These are phyloP conservation scores for Diadumene lineata DNA, from an alignment of 92 coral and sea anemone genomes.

Conservation along the genomic window DNA sequence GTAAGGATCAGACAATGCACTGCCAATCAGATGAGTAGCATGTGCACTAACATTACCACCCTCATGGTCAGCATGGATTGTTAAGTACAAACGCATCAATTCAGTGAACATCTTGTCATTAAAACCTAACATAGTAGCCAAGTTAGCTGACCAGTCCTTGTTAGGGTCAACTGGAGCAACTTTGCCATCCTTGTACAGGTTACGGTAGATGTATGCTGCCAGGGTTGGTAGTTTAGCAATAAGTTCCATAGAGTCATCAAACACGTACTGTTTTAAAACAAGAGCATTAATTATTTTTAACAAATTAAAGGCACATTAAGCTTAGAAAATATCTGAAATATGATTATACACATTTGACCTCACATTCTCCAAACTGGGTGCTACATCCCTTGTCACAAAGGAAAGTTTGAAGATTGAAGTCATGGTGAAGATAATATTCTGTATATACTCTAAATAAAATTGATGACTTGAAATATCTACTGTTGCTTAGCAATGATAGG, in stretches of 20 bases:
- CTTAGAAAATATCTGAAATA: too few species aligned
- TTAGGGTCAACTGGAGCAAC: slow-evolving; percentile 94
- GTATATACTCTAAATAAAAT: too few species aligned
- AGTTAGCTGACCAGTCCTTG: slow-evolving; percentile 92
- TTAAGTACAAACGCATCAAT: slow-evolving; percentile 86
- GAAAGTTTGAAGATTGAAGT: too few species aligned
- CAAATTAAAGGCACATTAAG: too few species aligned
- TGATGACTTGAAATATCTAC: too few species aligned
- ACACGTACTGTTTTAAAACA: slow-evolving; percentile 48
- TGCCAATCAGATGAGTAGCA: slow-evolving; percentile 87
- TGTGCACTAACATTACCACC: slow-evolving; percentile 99
- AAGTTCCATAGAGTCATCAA: slow-evolving; percentile 97
- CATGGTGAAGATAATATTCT: too few species aligned
- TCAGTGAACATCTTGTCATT: slow-evolving; percentile 87
- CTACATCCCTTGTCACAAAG: too few species aligned
- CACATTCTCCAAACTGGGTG: too few species aligned
- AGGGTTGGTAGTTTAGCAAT: slow-evolving; percentile 96
- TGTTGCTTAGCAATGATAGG: too few species aligned
- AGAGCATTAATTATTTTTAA: too few species aligned
- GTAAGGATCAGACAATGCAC: slow-evolving; percentile 94
- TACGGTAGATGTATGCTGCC: slow-evolving; percentile 95
- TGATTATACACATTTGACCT: too few species aligned
- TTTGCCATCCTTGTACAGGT: slow-evolving; percentile 91
- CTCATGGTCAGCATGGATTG: slow-evolving; percentile 93
- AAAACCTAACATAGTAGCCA: slow-evolving; percentile 96